Percentiles rank a stretch among this genome's conserved stretches.
Evolutionary conservation across 2,113 vertebrate species (phyloP).

Genomic region (rat (Rattus norvegicus)): DNA sequence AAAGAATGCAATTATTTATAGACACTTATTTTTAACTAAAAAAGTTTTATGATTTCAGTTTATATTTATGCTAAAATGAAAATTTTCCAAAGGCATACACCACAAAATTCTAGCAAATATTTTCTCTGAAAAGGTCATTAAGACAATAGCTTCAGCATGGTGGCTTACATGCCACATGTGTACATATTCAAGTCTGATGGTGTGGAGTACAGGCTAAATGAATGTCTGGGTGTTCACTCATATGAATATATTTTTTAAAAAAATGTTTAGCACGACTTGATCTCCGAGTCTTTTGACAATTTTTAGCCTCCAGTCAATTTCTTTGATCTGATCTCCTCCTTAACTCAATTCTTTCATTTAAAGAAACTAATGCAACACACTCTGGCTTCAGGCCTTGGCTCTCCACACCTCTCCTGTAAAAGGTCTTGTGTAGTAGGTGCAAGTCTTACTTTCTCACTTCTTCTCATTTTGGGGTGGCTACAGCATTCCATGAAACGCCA

Average conservation of each 20-base stretch:
- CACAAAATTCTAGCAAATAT: background rate
- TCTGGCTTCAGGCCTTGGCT: background rate
- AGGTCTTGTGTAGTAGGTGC: background rate
- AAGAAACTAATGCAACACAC: background rate
- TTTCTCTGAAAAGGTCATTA: background rate
- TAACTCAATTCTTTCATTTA: background rate
- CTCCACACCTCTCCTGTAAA: background rate
- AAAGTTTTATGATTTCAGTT: background rate
- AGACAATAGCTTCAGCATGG: background rate
- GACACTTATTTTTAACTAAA: background rate
- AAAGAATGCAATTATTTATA: background rate
- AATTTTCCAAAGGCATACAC: background rate
- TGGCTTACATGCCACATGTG: fast-evolving
- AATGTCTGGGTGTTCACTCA: background rate
- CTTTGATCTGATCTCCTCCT: background rate
- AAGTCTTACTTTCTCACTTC: fast-evolving
- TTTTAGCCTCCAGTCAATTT: background rate
- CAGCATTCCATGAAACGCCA: fast-evolving
- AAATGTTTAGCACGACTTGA: background rate
- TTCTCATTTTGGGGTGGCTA: background rate
- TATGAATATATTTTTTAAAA: background rate
- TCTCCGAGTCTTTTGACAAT: background rate
- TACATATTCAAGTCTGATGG: too few relatives aligned
- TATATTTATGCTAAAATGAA: background rate
- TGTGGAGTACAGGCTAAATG: background rate